Evolutionary conservation across 2,797 vertebrate species (phyloP).

Genomic region (Lemur catta): DNA sequence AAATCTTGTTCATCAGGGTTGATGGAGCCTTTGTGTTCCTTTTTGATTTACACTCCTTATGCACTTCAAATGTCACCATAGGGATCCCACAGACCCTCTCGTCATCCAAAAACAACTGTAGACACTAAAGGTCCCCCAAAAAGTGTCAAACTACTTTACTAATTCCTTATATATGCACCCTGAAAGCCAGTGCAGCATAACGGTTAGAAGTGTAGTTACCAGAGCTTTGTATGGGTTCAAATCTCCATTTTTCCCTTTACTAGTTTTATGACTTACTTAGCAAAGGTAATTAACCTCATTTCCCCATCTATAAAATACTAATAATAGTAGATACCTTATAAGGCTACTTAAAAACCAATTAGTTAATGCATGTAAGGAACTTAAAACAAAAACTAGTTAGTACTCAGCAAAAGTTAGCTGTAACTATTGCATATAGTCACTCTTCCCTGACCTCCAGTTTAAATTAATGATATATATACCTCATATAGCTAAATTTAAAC

Average conservation of each 20-base stretch:
- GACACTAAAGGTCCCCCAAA: neutral
- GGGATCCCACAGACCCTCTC: neutral
- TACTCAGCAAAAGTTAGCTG: neutral
- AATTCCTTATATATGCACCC: neutral
- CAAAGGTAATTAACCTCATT: neutral
- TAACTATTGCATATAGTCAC: neutral
- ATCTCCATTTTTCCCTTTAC: neutral
- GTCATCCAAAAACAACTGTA: neutral
- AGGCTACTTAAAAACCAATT: neutral
- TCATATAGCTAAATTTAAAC: neutral
- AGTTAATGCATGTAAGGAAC: neutral
- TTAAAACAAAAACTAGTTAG: neutral
- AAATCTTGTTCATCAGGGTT: neutral
- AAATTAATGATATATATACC: neutral
- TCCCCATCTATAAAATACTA: neutral
- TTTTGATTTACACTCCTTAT: neutral
- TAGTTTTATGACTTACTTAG: neutral
- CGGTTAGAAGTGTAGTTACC: neutral
- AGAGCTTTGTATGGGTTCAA: neutral
- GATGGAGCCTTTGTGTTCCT: neutral
- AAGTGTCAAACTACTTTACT: neutral
- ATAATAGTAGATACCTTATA: neutral
- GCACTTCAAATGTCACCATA: neutral
- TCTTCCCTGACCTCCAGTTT: neutral
- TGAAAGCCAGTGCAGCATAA: neutral